phyloP scores from a whole-genome alignment of 2,113 vertebrate species.

The Alces alces region DNA sequence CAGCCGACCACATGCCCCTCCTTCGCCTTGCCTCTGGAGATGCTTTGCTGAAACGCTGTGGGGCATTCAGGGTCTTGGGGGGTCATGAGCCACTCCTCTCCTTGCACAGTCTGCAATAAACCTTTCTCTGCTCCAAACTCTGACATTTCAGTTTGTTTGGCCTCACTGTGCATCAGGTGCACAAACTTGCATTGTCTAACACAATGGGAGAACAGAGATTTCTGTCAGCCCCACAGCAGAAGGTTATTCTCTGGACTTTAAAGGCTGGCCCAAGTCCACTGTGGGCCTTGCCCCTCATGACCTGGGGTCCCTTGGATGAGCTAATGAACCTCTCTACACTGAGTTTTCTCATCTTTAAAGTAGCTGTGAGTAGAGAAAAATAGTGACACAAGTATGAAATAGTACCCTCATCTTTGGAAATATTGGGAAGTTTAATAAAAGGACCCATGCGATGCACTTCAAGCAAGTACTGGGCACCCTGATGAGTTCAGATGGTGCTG shows the following conservation, averaged over 20 bases:
- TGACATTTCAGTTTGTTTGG: neutral
- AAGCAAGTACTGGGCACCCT: neutral
- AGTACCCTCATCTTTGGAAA: neutral
- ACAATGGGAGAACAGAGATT: fast-evolving
- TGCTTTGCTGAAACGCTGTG: neutral
- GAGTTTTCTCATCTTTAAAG: neutral
- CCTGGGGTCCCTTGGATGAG: neutral
- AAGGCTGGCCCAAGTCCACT: neutral
- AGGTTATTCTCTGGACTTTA: no score
- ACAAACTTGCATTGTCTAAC: neutral
- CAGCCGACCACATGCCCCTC: neutral
- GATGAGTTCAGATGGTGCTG: neutral
- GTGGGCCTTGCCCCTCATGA: neutral
- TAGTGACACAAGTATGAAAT: neutral
- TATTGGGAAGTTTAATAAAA: neutral
- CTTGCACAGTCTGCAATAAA: neutral
- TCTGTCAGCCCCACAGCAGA: neutral
- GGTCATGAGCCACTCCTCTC: neutral
- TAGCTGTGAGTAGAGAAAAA: neutral
- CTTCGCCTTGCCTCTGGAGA: neutral
- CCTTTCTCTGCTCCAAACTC: neutral
- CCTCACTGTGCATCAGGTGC: fast-evolving
- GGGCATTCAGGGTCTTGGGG: neutral
- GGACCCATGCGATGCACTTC: fast-evolving
- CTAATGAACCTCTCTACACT: neutral